Evolutionary conservation across 2,888 invertebrate species (phyloP).

Genomic region (Venustoraphidia nigricollis): DNA sequence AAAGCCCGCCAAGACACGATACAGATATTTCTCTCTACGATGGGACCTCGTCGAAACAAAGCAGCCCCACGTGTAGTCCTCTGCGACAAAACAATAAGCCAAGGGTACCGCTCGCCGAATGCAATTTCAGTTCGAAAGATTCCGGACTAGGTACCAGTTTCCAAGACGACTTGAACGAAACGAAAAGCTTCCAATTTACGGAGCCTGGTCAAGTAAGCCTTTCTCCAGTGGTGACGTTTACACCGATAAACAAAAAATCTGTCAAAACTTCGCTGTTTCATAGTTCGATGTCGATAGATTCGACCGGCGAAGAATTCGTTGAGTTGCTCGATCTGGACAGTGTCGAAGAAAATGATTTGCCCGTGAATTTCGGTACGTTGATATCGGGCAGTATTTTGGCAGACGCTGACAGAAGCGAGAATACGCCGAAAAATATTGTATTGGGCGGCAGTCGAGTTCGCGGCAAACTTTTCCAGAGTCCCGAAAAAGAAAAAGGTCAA

Average conservation of each 20-base stretch:
- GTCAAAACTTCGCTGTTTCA: constrained; percentile 24
- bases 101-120: constrained; percentile 31
- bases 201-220: constrained; percentile 8
- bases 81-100: constrained; percentile 4
- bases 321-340: constrained; percentile 45
- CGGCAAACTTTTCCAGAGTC: constrained; percentile 28
- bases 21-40: constrained; percentile 25
- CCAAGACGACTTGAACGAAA: constrained; percentile 18
- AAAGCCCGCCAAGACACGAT: constrained; percentile 20
- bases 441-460: constrained; percentile 20
- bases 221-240: constrained; percentile 15
- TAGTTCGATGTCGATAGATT: constrained; percentile 36
- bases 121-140: constrained; percentile 40
- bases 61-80: constrained; percentile 15
- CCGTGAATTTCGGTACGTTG: constrained; percentile 39
- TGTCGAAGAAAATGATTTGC: constrained; percentile 30
- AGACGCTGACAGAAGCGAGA: constrained; percentile 8
- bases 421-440: constrained; percentile 11
- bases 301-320: constrained; percentile 47
- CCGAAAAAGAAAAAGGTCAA: constrained; percentile 16
- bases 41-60: constrained; percentile 3
- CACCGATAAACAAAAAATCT: constrained; percentile 7
- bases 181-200: constrained; percentile 17
- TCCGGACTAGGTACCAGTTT: constrained; percentile 36
- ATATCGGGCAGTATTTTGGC: constrained; percentile 35